These are phyloP conservation scores for Scartelaos histophorus DNA, from an alignment of 2,113 vertebrate genomes.

Conservation along the genomic window DNA sequence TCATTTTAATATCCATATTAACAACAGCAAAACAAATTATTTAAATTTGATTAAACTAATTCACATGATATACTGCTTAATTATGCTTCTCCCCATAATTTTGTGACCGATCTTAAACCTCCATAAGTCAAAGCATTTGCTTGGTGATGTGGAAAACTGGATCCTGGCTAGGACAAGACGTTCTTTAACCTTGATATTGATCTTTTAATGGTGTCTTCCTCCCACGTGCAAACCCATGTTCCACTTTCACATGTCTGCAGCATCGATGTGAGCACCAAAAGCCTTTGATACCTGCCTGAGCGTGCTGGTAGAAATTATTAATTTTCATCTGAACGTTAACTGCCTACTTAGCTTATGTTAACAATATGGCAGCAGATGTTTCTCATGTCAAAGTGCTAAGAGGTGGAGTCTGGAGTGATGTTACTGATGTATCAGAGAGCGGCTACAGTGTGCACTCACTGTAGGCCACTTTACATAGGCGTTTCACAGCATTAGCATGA, in stretches of 20 bases:
- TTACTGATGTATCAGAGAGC: slow-evolving; percentile 35
- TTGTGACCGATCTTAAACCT: not conserved
- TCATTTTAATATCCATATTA: too few species aligned
- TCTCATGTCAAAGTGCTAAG: slow-evolving; percentile 36
- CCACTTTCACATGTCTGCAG: slow-evolving; percentile 16
- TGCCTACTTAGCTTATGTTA: slow-evolving; percentile 25
- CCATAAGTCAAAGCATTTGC: slow-evolving; percentile 6
- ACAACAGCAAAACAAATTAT: too few species aligned
- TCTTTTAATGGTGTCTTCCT: slow-evolving; percentile 20
- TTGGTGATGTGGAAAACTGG: slow-evolving; percentile 23
- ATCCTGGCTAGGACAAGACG: not conserved
- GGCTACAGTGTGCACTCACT: slow-evolving; percentile 4
- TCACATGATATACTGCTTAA: not conserved
- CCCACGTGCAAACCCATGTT: slow-evolving; percentile 7
- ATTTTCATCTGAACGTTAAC: slow-evolving; percentile 32
- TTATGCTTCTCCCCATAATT: slow-evolving; percentile 21
- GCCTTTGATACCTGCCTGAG: slow-evolving; percentile 18
- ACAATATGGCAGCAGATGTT: slow-evolving; percentile 24
- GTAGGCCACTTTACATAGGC: slow-evolving; percentile 16
- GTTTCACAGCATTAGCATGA: slow-evolving; percentile 53
- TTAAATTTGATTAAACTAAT: not conserved
- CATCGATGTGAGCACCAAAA: slow-evolving; percentile 35
- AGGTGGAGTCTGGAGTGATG: slow-evolving; percentile 21
- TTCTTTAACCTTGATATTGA: slow-evolving; percentile 33
- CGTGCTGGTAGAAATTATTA: slow-evolving; percentile 21